A percentile compares a stretch with the other conserved stretches of the same genome.
Conservation (phyloP, 2,113 vertebrate genomes). For the Malaclemys terrapin region DNA sequence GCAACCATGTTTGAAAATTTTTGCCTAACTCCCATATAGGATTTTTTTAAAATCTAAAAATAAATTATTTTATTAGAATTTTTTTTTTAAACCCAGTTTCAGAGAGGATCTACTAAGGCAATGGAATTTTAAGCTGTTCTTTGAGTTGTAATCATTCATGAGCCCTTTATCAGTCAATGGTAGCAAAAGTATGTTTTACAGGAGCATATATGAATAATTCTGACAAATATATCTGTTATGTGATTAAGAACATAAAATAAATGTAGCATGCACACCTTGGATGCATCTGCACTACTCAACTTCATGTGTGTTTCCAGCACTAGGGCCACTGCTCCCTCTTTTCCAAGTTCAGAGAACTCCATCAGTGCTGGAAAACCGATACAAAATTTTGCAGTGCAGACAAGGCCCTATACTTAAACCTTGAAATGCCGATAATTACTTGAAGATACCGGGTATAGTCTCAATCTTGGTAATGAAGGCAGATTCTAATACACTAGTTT, state of each 20-base stretch:
- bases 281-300: not conserved
- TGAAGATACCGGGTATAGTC: not conserved
- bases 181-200: not conserved
- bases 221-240: not conserved
- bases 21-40: not conserved
- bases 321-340: not conserved
- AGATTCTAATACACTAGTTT: slow-evolving; percentile 2
- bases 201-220: not conserved
- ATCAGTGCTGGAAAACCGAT: not conserved
- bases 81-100: not conserved
- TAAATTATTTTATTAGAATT: not conserved
- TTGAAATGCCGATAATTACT: not conserved
- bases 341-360: not conserved
- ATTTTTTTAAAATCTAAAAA: not conserved
- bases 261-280: not conserved
- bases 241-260: slow-evolving; percentile 14
- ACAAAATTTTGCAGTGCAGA: not conserved
- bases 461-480: slow-evolving; percentile 33
- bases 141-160: not conserved
- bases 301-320: slow-evolving; percentile 13
- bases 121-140: slow-evolving; percentile 5
- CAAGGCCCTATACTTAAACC: slow-evolving; percentile 5
- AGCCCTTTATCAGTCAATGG: not conserved
- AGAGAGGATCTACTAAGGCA: not conserved
- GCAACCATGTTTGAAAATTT: slow-evolving; percentile 22